Evolutionary conservation across 2,888 invertebrate genomes (phyloP), one percentile per base, ranked within the genome.

Genomic region (Spatulosminthurus flaviceps): DNA sequence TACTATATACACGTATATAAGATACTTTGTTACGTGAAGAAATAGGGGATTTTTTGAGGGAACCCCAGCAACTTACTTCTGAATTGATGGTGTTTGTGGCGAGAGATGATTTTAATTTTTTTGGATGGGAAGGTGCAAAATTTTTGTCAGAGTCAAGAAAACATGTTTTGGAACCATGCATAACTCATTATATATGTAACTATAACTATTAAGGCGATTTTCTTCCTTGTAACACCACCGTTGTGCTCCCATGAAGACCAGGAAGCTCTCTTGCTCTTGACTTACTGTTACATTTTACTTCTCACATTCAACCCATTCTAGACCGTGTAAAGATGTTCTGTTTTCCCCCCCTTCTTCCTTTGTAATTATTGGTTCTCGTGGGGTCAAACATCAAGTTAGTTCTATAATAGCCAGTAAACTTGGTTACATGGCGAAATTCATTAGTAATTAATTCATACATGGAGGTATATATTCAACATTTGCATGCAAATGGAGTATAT

Each of bases 261-360:
- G 73, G 73, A 73, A 73, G 73, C 51, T 51, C 28, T n/a, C n/a
- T n/a, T 73, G 60, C 60, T 60, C 73, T 73, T 73, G 73, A 73
- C 73, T 73, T 73, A 73, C 73, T 73, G 73, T 73, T 73, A 73
- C 60, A 73, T 60, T 73, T 73, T 60, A 51, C 51, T 72, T 42
- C 26, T 72, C 29, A 19, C 24, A 29, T 22, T 43, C 71, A 24
- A 16, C 42, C 42, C 26, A 24, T 43, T 72, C 51, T 43, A n/a
- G 22, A 51, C 51, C 67, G n/a, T 60, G 28, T 71, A 71, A 71
- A 41, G 70, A 71, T 71, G 41, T 42, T 29, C 61, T 28, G 7
- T 60, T 26, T 60, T 60, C 28, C 21, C 24, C 43, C 43, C 72
- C 22, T 29, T n/a, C 60, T 73, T 24, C 60, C 51, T 61, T 73